phyloP scores from a whole-genome alignment of 2,797 vertebrate species.

The Sparidentex hasta region DNA sequence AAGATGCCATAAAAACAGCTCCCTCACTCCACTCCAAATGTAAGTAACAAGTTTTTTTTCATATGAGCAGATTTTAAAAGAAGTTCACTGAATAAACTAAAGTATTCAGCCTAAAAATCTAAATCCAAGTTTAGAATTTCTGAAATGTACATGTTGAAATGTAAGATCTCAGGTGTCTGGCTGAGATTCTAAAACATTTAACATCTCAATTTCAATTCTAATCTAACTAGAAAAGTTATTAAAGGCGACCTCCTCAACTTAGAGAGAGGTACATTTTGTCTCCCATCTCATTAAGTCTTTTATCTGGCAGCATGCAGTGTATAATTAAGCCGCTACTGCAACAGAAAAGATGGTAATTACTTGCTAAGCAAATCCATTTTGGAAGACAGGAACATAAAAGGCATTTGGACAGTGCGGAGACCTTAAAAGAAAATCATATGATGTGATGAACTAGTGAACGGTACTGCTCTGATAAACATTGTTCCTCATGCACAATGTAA shows the following conservation, averaged over 20 bases:
- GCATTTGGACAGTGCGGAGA: constrained; percentile 33
- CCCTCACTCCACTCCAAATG: not conserved
- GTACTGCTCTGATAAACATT: not conserved
- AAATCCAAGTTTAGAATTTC: not conserved
- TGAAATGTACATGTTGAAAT: not conserved
- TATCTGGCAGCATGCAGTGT: constrained; percentile 59
- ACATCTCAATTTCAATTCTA: constrained; percentile 24
- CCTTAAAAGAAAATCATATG: not conserved
- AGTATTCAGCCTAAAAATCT: not conserved
- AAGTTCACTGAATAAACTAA: not conserved
- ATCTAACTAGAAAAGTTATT: constrained; percentile 25
- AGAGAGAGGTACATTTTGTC: constrained; percentile 53
- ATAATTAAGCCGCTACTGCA: constrained; percentile 71
- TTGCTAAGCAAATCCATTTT: constrained; percentile 62
- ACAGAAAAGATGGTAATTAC: constrained; percentile 69
- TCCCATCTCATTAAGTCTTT: constrained; percentile 55
- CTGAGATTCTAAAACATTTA: not conserved
- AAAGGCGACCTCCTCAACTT: constrained; percentile 17
- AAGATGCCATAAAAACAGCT: not conserved
- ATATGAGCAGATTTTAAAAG: not conserved
- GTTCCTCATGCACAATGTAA: not conserved
- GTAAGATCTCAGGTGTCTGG: not conserved
- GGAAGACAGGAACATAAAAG: constrained; percentile 38
- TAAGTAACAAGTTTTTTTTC: not conserved
- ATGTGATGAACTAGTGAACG: constrained; percentile 12